Conservation (phyloP, 2,797 vertebrate species). For the Champsocephalus esox region DNA sequence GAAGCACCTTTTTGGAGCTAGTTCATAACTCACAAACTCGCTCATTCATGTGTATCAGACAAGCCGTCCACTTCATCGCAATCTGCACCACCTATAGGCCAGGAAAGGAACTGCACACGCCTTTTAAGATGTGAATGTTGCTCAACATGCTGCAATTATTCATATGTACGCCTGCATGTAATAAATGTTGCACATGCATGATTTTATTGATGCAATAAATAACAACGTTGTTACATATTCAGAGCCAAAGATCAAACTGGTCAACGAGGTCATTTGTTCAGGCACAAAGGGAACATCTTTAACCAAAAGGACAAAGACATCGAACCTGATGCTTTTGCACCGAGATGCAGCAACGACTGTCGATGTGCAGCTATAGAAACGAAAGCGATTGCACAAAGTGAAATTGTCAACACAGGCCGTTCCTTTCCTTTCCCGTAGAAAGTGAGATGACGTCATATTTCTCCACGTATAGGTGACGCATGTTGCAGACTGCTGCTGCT, state of each 20-base stretch:
- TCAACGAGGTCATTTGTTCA: neutral
- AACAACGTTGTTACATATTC: slow-evolving; percentile 12
- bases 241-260: neutral
- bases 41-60: neutral
- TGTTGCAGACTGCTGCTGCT: neutral
- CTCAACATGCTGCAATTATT: neutral
- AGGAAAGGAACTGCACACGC: neutral
- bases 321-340: neutral
- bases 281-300: neutral
- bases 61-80: neutral
- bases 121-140: neutral
- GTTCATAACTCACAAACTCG: neutral
- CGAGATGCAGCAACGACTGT: neutral
- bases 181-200: slow-evolving; percentile 18
- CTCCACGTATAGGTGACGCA: neutral
- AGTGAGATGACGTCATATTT: neutral
- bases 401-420: neutral
- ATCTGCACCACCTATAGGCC: slow-evolving; percentile 21
- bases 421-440: slow-evolving; percentile 14
- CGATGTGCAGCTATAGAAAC: neutral
- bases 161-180: slow-evolving; percentile 8
- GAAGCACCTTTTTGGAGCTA: slow-evolving; percentile 31
- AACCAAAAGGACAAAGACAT: neutral
- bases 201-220: slow-evolving; percentile 16
- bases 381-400: neutral